Evolutionary conservation across 2,113 vertebrate genomes (phyloP), one percentile per base, ranked within the genome.

Genomic region (Chaetura pelagica): DNA sequence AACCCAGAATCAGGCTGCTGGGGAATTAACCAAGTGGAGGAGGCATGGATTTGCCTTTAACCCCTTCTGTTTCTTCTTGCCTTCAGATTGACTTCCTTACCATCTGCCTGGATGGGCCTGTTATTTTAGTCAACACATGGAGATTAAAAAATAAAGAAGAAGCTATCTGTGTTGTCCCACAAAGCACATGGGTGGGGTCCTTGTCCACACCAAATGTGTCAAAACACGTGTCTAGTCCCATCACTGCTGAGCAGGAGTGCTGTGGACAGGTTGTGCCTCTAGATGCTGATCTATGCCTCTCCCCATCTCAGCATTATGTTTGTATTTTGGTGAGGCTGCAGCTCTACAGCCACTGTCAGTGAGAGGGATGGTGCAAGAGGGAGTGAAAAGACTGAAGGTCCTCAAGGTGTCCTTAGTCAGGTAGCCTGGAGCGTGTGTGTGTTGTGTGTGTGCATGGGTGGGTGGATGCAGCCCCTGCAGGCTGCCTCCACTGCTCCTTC

Each of bases 41-140:
- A 87, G 44, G 42, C 46, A 84, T 0, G 1, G 88, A 97, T 95
- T 90, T 92, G 55, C 82, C 46, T 94, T 96, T 97, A 97, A 97
- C 93, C 64, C 77, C 12, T 95, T 92, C 6, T 0, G 24, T 82
- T 87, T 77, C 49, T 34, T 58, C 67, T 59, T 1, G 1, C 46
- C 22, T 88, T 71, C 30, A 46, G 15, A 61, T 16, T 17, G 22
- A 17, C n/a, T 83, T 66, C 32, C 49, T 75, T 30, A 11, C 26
- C 67, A 51, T 84, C 80, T 89, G 80, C 67, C 46, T 26, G 9
- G 24, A 30, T 26, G 14, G 49, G 6, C 2, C 35, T 21, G 9
- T 32, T 81, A 24, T 46, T 46, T 77, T 35, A 40, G n/a, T 51
- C 17, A 77, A 30, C n/a, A 44, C 23, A 12, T 1, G 6, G n/a